Percentiles rank a stretch among this genome's conserved stretches.
phyloP scores from a whole-genome alignment of 2,113 vertebrate genomes.

The Rafetus swinhoei region DNA sequence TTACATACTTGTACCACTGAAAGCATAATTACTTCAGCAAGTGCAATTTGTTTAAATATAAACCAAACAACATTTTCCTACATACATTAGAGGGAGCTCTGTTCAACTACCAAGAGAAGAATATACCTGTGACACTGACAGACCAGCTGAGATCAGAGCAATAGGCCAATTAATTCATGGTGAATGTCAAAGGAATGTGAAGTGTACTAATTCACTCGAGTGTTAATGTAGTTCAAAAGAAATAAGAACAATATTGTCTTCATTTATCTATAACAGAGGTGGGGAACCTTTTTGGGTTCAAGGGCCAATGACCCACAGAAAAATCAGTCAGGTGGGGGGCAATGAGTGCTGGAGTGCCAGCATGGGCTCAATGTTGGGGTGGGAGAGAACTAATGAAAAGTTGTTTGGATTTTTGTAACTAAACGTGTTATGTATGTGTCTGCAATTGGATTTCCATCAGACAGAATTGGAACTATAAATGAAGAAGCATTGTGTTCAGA shows the following conservation, averaged over 20 bases:
- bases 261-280: background rate
- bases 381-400: too few relatives aligned
- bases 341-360: too few relatives aligned
- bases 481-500: too few relatives aligned
- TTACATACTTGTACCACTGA: constrained; percentile 41
- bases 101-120: background rate
- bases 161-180: background rate
- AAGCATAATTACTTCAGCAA: constrained; percentile 46
- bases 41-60: constrained; percentile 13
- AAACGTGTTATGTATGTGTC: too few relatives aligned
- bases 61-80: background rate
- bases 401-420: too few relatives aligned
- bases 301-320: too few relatives aligned
- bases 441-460: too few relatives aligned
- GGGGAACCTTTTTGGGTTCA: too few relatives aligned
- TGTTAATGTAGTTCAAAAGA: background rate
- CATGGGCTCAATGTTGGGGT: too few relatives aligned
- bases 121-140: background rate
- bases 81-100: background rate
- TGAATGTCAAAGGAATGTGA: background rate
- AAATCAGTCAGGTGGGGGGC: too few relatives aligned
- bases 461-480: too few relatives aligned
- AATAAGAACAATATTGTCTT: background rate
- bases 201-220: background rate
- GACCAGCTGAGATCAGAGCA: background rate